Evolutionary conservation across 2,113 vertebrate genomes (phyloP), one percentile per base, ranked within the genome.

Genomic region (Phalacrocorax aristotelis): DNA sequence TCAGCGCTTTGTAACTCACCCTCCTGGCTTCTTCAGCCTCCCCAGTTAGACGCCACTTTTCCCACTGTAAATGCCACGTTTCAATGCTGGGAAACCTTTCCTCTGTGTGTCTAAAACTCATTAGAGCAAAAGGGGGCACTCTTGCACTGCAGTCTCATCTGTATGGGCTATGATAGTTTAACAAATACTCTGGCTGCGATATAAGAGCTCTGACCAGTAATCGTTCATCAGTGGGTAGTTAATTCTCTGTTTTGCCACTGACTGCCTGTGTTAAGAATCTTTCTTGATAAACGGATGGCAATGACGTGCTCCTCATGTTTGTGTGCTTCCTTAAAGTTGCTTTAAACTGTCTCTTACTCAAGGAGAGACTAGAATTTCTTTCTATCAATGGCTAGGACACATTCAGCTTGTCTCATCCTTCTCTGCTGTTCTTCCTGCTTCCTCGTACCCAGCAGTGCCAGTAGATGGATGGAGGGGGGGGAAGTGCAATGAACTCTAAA

Each of bases 181-280:
- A n/a, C 36, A 15, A n/a, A 48, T 11, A 10, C n/a, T 49, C 11
- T 6, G 26, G 11, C 36, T 19, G 38, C 34, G 25, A 44, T 5
- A 0, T 3, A 10, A 57, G 15, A 34, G 48, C 34, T 58, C 48
- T 25, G 60, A 26, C 25, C 22, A 6, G 27, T 19, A 16, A 25
- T 3, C 3, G 0, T 17, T 57, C 27, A 3, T 16, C 36, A 11
- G 29, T 2, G 6, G 17, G 34, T 13, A 48, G 21, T 48, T 48
- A 29, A 5, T 58, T 74, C 57, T 58, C 61, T 46, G 20, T 7
- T 83, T 72, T 83, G 76, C 64, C 60, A 4, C 46, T 27, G 36
- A 11, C n/a, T 55, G 76, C 40, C 52, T 23, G 2, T 27, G n/a
- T 34, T 32, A 34, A 62, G 48, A 69, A 40, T 30, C 55, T 21